Evolutionary conservation across 2,888 invertebrate species (phyloP).

Genomic region (Thera obeliscata): DNA sequence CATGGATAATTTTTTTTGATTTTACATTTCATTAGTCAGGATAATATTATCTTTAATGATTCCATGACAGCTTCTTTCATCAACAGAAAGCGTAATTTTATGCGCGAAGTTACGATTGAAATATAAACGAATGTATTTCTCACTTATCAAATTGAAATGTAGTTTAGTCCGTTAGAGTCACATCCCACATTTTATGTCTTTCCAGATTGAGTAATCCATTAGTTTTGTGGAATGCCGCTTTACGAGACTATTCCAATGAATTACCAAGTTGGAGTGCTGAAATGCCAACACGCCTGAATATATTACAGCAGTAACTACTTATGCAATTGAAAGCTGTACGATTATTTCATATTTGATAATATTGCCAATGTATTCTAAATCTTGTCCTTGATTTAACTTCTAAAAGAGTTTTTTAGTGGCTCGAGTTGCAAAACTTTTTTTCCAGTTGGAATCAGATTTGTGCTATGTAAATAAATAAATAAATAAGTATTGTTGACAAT

Average conservation of each 20-base stretch:
- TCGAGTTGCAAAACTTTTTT: neutral
- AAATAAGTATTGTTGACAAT: no score
- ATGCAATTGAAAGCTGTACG: slow-evolving; percentile 18
- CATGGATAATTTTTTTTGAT: neutral
- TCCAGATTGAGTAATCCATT: slow-evolving; percentile 38
- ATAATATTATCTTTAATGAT: neutral
- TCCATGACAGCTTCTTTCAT: neutral
- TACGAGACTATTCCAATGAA: slow-evolving; percentile 35
- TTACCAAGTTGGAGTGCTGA: slow-evolving; percentile 35
- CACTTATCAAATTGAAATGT: slow-evolving; percentile 15
- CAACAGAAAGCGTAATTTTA: neutral
- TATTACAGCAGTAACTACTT: slow-evolving; percentile 22
- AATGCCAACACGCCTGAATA: slow-evolving; percentile 36
- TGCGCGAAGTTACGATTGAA: neutral
- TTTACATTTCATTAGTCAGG: neutral
- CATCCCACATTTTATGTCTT: slow-evolving; percentile 32
- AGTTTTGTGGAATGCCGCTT: slow-evolving; percentile 35
- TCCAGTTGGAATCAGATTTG: neutral
- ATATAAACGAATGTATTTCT: neutral
- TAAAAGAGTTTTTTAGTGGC: neutral
- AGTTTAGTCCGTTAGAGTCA: slow-evolving; percentile 29
- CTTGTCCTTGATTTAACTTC: slow-evolving; percentile 12
- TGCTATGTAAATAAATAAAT: no score
- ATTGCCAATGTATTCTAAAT: slow-evolving; percentile 12
- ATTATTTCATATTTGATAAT: slow-evolving; percentile 11